Evolutionary conservation across 2,797 vertebrate species (phyloP), one percentile per base, ranked within the genome.

Genomic region (Salmo trutta): DNA sequence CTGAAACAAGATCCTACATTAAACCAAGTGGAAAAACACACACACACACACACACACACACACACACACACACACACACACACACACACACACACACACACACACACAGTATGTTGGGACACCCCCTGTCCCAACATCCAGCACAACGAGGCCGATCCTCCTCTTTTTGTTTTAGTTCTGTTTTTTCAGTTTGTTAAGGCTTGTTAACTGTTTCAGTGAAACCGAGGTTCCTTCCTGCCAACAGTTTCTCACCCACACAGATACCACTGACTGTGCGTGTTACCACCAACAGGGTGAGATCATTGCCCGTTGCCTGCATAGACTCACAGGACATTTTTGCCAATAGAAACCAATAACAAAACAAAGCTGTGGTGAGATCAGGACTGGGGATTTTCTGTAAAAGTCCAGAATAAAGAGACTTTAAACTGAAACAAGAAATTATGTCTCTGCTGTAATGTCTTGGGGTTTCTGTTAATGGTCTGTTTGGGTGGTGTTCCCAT

Each of bases 401-500:
- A 77, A 68, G 56, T 79, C 59, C 67, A 75, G 47, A 75, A 76
- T 24, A 81, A 71, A 21, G 64, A 62, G 47, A 77, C 2, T 64
- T 47, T 21, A 74, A 56, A 72, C 75, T 15, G 52, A 79, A 62
- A 2, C 0, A 31, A 1, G 75, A 82, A 71, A 76, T 83, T 76
- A 74, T 33, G 68, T 85, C 77, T 67, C 79, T 74, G 41, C 80
- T 90, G 80, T 88, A 90, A 82, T 2, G 84, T 19, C 51, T 71
- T 75, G 62, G 24, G 73, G 31, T 59, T 52, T 76, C 51, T 24
- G 41, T 47, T 47, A 47, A 14, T 47, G 68, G 67, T 70, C 70
- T 84, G 41, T 75, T 33, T 71, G 71, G 64, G 74, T 71, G 65
- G 73, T 64, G 21, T 17, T 62, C 54, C 54, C 54, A 0, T 19